Percentiles rank a stretch among this genome's conserved stretches.
phyloP scores from a whole-genome alignment of 1,140 invertebrate genomes.

The Heliconius nattereri region DNA sequence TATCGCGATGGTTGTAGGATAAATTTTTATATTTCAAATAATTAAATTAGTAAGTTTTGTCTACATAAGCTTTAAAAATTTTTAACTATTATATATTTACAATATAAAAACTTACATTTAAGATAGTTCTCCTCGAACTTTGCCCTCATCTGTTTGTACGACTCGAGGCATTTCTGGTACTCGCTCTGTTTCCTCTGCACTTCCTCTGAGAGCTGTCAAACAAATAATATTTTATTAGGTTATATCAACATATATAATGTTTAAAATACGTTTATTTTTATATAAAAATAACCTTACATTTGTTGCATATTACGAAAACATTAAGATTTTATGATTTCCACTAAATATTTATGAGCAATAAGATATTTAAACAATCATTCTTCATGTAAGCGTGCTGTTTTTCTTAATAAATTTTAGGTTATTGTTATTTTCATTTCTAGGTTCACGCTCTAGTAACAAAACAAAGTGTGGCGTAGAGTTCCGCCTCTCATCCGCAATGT shows the following conservation, averaged over 20 bases:
- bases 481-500: no score
- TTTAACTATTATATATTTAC: background rate
- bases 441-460: no score
- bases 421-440: no score
- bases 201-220: slow-evolving; percentile 87
- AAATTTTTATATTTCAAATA: background rate
- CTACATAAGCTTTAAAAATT: background rate
- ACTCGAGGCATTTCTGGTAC: slow-evolving; percentile 91
- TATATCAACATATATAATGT: background rate
- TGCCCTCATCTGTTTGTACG: slow-evolving; percentile 90
- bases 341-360: background rate
- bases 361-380: background rate
- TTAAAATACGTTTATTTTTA: background rate
- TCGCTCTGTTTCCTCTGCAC: slow-evolving; percentile 90
- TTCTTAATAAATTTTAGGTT: background rate
- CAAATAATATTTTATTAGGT: slow-evolving; percentile 37
- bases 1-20: background rate
- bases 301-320: background rate
- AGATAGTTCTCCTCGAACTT: slow-evolving; percentile 93
- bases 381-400: background rate
- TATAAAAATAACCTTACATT: background rate
- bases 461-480: no score
- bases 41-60: background rate
- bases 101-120: slow-evolving; percentile 85
- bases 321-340: background rate